Conservation (phyloP, 2,113 vertebrate genomes). For the Erythrocercus mccallii region DNA sequence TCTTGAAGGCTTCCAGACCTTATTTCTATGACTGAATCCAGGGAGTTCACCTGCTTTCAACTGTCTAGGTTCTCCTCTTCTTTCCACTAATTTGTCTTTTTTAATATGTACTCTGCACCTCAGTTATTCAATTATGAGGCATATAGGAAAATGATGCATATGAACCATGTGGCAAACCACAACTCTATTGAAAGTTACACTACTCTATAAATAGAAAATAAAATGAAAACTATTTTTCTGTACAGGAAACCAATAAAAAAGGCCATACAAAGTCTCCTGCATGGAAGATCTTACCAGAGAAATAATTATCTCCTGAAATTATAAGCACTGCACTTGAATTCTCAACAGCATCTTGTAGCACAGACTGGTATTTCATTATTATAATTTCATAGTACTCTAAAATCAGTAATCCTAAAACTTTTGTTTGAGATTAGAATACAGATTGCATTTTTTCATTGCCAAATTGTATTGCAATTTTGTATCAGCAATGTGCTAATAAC, state of each 20-base stretch:
- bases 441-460: not conserved
- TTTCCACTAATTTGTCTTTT: not conserved
- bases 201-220: conserved; percentile 19
- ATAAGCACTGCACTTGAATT: not conserved
- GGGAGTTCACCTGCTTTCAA: not conserved
- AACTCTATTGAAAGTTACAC: not conserved
- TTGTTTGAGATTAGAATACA: conserved; percentile 5
- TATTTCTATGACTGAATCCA: not conserved
- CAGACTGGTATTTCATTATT: not conserved
- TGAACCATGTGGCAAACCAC: not conserved
- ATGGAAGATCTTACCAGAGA: not conserved
- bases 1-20: not conserved
- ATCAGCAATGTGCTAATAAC: not conserved
- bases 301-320: conserved; percentile 20
- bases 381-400: not conserved
- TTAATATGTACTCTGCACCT: not conserved
- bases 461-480: not conserved
- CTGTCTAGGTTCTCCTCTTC: not conserved
- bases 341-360: not conserved
- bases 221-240: not conserved
- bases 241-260: not conserved
- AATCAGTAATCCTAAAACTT: not conserved
- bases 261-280: not conserved
- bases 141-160: not conserved
- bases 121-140: not conserved